Evolutionary conservation across 2,888 invertebrate species (phyloP).

Genomic region (Oligia fasciuncula): DNA sequence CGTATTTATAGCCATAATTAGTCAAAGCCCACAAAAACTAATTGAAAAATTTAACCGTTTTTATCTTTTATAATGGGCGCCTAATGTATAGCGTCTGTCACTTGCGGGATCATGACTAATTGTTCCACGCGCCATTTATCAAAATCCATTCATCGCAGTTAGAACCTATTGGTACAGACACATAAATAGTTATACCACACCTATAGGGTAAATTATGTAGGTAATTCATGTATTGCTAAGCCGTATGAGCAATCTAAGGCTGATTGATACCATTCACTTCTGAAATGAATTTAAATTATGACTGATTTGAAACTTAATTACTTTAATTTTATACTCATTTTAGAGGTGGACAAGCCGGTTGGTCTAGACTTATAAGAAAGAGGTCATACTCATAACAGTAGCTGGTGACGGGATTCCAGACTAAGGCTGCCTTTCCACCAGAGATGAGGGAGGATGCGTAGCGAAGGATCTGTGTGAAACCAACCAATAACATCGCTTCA

Average conservation of each 20-base stretch:
- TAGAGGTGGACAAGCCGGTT: neutral
- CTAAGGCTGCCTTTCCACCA: too few species aligned
- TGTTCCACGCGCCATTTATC: slow-evolving; percentile 58
- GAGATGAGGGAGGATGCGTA: too few species aligned
- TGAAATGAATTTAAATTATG: slow-evolving; percentile 24
- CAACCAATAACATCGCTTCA: too few species aligned
- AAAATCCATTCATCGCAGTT: slow-evolving; percentile 61
- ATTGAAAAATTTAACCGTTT: slow-evolving; percentile 33
- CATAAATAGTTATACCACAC: slow-evolving; percentile 24
- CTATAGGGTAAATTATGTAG: slow-evolving; percentile 10
- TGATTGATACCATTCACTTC: slow-evolving; percentile 36
- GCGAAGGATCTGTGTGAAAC: too few species aligned
- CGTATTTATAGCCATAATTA: slow-evolving; percentile 7
- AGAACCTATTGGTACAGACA: slow-evolving; percentile 41
- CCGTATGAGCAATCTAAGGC: slow-evolving; percentile 23
- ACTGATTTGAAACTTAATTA: slow-evolving; percentile 29
- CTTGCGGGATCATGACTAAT: slow-evolving; percentile 62
- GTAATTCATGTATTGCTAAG: slow-evolving; percentile 32
- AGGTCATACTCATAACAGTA: neutral
- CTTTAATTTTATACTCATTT: neutral
- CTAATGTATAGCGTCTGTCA: slow-evolving; percentile 55
- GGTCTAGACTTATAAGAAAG: neutral
- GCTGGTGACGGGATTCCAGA: neutral
- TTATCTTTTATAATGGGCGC: slow-evolving; percentile 41
- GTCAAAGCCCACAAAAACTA: slow-evolving; percentile 13